Evolutionary conservation across 1,140 invertebrate genomes (phyloP).

Genomic region (Drosophila trapezifrons): DNA sequence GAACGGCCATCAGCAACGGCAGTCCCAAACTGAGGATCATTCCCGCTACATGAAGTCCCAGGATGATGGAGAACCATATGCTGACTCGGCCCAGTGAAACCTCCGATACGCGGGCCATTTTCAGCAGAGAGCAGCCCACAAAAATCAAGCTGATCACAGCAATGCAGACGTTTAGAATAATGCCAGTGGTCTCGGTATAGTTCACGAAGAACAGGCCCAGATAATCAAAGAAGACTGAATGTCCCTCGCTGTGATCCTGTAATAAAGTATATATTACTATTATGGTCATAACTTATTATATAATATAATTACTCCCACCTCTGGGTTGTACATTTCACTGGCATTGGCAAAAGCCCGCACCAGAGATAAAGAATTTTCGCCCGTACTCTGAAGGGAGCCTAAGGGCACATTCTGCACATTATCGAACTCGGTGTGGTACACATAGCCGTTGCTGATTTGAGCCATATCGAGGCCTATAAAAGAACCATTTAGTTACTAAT

Average conservation of each 20-base stretch:
- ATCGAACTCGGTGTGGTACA: slow-evolving; percentile 95
- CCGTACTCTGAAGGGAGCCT: slow-evolving; percentile 92
- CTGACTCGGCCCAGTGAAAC: slow-evolving; percentile 39
- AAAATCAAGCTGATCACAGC: slow-evolving; percentile 84
- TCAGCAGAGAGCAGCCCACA: slow-evolving; percentile 78
- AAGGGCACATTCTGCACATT: slow-evolving; percentile 89
- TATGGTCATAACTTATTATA: neutral
- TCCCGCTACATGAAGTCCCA: slow-evolving; percentile 67
- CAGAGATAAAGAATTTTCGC: slow-evolving; percentile 90
- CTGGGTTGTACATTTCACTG: slow-evolving; percentile 85
- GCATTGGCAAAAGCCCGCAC: slow-evolving; percentile 87
- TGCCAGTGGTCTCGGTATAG: slow-evolving; percentile 86
- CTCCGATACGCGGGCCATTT: slow-evolving; percentile 55
- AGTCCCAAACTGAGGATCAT: slow-evolving; percentile 84
- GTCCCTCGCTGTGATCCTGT: slow-evolving; percentile 84
- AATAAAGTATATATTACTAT: slow-evolving; percentile 9
- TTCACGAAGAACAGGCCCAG: slow-evolving; percentile 89
- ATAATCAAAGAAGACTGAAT: slow-evolving; percentile 92
- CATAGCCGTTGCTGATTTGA: slow-evolving; percentile 92
- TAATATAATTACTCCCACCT: slow-evolving; percentile 31
- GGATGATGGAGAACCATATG: slow-evolving; percentile 61
- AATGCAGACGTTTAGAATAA: slow-evolving; percentile 86
- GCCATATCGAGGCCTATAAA: slow-evolving; percentile 62
- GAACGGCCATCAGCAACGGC: slow-evolving; percentile 85
- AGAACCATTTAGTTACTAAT: neutral